phyloP scores from a whole-genome alignment of 2,797 vertebrate genomes.

The Paguma larvata region DNA sequence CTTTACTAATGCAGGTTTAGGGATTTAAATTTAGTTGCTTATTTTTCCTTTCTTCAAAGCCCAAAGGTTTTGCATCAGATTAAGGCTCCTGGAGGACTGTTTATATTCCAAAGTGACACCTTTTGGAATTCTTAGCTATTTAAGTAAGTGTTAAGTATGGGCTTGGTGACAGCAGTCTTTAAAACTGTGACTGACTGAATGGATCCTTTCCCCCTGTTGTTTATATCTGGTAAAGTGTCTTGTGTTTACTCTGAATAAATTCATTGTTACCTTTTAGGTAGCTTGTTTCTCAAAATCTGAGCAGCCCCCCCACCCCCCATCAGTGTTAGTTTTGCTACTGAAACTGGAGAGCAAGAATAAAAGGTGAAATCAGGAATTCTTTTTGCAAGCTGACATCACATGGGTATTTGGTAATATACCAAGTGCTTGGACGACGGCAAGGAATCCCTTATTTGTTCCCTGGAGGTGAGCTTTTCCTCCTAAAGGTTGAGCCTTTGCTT shows the following conservation, averaged over 20 bases:
- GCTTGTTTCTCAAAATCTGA: conserved; percentile 68
- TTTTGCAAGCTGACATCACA: neutral
- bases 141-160: conserved; percentile 86
- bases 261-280: conserved; percentile 79
- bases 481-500: neutral
- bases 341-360: neutral
- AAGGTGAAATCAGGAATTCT: neutral
- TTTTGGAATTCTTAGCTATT: conserved; percentile 86
- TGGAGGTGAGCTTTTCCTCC: neutral
- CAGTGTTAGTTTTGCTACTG: conserved; percentile 57
- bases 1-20: conserved; percentile 84
- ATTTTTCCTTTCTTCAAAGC: conserved; percentile 88
- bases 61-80: conserved; percentile 90
- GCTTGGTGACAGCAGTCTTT: conserved; percentile 80
- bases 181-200: conserved; percentile 85
- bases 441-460: neutral
- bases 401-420: neutral
- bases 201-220: conserved; percentile 84
- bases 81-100: conserved; percentile 82
- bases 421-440: neutral
- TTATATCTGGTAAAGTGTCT: conserved; percentile 82
- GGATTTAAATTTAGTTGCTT: conserved; percentile 89
- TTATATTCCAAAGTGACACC: conserved; percentile 86
- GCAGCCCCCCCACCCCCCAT: neutral
- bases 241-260: conserved; percentile 88